Conservation (phyloP, 2,888 invertebrate species). For the Enchytraeus crypticus region DNA sequence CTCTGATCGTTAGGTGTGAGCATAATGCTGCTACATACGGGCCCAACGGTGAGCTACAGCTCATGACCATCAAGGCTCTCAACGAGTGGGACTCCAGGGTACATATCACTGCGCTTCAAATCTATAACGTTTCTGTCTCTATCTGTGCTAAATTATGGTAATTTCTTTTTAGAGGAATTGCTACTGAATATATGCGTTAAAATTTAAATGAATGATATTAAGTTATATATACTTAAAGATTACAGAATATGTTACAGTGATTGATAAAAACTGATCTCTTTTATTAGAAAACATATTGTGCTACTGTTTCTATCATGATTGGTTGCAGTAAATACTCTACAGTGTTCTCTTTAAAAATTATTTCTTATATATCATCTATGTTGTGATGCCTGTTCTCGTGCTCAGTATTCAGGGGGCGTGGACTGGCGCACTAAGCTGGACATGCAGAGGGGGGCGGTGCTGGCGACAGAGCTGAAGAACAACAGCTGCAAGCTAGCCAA, state of each 20-base stretch:
- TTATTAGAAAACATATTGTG: too few relatives aligned
- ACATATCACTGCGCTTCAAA: constrained; percentile 26
- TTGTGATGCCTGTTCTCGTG: too few relatives aligned
- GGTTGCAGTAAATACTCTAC: background rate
- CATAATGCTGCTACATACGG: constrained; percentile 75
- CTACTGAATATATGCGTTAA: background rate
- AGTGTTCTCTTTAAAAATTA: too few relatives aligned
- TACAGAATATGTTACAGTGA: too few relatives aligned
- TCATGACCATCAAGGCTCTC: constrained; percentile 86
- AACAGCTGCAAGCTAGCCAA: constrained; percentile 99
- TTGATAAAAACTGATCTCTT: too few relatives aligned
- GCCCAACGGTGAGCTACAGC: constrained; percentile 71
- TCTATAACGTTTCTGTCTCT: too few relatives aligned
- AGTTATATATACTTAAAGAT: background rate
- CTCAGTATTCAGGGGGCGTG: constrained; percentile 74
- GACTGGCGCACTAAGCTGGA: constrained; percentile 98
- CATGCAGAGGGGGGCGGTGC: constrained; percentile 91
- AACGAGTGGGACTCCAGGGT: constrained; percentile 97
- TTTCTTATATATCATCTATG: too few relatives aligned
- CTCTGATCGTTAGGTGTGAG: constrained; percentile 85
- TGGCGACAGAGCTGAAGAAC: constrained; percentile 94
- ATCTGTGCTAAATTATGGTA: background rate
- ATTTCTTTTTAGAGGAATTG: background rate
- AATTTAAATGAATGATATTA: background rate
- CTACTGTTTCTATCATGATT: background rate